Evolutionary conservation across 2,113 vertebrate species (phyloP).

Genomic region (Dromiciops gliroides): DNA sequence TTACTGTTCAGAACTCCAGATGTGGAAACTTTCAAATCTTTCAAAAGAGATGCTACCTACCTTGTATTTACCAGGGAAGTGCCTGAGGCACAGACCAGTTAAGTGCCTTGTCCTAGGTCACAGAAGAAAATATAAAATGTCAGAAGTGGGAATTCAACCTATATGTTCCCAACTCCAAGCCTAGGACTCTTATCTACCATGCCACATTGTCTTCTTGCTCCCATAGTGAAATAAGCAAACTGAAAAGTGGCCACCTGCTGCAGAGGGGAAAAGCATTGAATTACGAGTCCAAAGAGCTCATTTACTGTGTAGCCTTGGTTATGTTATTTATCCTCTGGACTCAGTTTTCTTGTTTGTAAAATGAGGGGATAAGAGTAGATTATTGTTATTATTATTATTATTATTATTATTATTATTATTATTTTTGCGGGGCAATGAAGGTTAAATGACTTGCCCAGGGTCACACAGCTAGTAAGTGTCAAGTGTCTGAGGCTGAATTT

Average conservation of each 20-base stretch:
- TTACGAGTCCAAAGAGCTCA: background rate
- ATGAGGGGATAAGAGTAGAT: background rate
- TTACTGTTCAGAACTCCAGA: background rate
- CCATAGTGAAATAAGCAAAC: background rate
- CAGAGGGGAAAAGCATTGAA: background rate
- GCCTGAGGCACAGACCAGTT: background rate
- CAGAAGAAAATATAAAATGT: background rate
- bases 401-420: too few relatives aligned
- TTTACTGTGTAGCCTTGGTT: background rate
- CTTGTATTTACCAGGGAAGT: background rate
- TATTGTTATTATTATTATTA: too few relatives aligned
- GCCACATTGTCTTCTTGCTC: background rate
- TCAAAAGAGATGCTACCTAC: background rate
- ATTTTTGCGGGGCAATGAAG: too few relatives aligned
- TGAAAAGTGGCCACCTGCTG: too few relatives aligned
- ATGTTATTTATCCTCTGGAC: background rate
- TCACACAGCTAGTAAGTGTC: too few relatives aligned
- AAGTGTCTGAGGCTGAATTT: too few relatives aligned
- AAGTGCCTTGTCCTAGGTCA: background rate
- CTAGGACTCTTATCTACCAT: background rate
- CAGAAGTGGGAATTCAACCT: background rate
- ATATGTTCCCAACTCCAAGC: background rate
- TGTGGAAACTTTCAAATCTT: too few relatives aligned
- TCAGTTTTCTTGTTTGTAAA: background rate
- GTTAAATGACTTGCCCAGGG: too few relatives aligned